Percentiles rank a stretch among this genome's conserved stretches.
Conservation (phyloP, 1,140 invertebrate genomes). For the Phocides pigmalion region DNA sequence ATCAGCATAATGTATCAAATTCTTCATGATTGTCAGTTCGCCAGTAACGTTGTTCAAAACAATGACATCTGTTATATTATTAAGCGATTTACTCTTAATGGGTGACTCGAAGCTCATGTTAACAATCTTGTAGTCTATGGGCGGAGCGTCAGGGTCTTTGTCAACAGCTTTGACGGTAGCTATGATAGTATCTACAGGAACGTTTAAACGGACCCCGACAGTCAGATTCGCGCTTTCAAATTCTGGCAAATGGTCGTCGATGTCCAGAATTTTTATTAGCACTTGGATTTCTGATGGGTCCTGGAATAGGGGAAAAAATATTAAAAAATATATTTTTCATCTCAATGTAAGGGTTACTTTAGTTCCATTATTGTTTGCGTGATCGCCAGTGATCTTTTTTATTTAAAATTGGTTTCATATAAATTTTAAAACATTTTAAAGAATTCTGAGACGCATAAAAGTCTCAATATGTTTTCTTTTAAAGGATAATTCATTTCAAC, state of each 20-base stretch:
- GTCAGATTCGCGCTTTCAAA: conserved; percentile 88
- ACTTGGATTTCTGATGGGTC: conserved; percentile 89
- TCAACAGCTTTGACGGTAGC: conserved; percentile 88
- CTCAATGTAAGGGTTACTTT: no score
- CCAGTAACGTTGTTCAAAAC: conserved; percentile 87
- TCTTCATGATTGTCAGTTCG: conserved; percentile 87
- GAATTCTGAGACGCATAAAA: no score
- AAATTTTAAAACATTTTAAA: no score
- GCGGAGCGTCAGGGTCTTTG: conserved; percentile 86
- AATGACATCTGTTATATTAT: conserved; percentile 83
- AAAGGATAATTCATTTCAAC: no score
- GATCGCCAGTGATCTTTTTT: no score
- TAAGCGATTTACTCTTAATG: conserved; percentile 82
- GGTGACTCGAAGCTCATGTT: conserved; percentile 87
- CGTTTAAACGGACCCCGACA: conserved; percentile 89
- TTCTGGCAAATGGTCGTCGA: conserved; percentile 90
- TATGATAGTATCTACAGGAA: conserved; percentile 89
- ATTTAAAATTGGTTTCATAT: no score
- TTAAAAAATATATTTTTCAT: no score
- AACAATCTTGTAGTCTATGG: conserved; percentile 87
- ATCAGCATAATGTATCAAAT: conserved; percentile 88
- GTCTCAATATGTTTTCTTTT: no score
- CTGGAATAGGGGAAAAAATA: conserved; percentile 59
- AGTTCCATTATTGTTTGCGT: no score
- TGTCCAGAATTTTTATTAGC: conserved; percentile 86